phyloP scores from a whole-genome alignment of 2,888 invertebrate species.

The Heterodera filipjevi region DNA sequence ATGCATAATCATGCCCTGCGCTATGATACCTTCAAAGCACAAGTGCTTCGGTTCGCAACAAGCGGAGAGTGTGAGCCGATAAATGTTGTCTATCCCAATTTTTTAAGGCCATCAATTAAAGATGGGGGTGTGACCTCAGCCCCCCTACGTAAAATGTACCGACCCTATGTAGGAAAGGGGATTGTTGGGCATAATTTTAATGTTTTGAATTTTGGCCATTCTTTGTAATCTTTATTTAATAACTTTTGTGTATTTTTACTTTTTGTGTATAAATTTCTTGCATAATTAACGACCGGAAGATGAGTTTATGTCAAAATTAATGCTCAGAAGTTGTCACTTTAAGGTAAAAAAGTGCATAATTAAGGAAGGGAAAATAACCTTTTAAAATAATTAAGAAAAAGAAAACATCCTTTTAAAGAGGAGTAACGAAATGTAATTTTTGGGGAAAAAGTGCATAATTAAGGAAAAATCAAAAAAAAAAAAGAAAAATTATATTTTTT shows the following conservation, averaged over 20 bases:
- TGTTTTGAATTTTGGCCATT: slow-evolving; percentile 8
- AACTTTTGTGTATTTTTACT: neutral
- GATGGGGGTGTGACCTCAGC: neutral
- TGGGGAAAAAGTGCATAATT: slow-evolving; percentile 12
- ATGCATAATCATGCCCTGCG: neutral
- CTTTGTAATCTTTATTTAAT: neutral
- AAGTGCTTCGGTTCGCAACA: neutral
- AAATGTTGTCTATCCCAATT: slow-evolving; percentile 5
- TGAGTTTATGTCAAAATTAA: neutral
- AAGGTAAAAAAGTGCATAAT: slow-evolving; percentile 9
- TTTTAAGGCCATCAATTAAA: neutral
- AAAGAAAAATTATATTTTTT: too few species aligned
- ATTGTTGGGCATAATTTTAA: neutral
- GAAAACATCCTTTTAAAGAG: neutral
- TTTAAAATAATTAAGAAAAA: slow-evolving; percentile 4
- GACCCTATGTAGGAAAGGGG: slow-evolving; percentile 13
- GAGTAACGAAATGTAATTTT: slow-evolving; percentile 3
- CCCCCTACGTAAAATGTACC: neutral
- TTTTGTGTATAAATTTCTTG: neutral
- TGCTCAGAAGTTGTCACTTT: neutral
- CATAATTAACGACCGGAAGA: neutral
- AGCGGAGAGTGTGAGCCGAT: neutral
- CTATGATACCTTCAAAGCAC: slow-evolving; percentile 18
- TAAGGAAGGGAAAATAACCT: neutral
- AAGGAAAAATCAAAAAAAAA: neutral